Evolutionary conservation across 2,888 invertebrate species (phyloP).

Genomic region (Sinotaia quadrata): DNA sequence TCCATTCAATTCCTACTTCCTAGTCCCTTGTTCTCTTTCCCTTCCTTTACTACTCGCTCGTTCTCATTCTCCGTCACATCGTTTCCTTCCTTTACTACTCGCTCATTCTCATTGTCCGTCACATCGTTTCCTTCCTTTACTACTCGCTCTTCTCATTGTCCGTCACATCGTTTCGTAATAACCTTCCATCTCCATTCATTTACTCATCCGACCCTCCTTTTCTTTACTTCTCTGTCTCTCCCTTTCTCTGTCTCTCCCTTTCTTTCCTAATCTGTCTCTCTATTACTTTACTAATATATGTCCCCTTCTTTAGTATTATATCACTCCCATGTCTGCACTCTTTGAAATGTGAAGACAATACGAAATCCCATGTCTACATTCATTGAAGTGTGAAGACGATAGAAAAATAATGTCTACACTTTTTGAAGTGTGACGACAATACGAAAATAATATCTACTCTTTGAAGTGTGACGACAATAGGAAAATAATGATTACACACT

Average conservation of each 20-base stretch:
- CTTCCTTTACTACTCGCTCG: not conserved
- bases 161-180: not conserved
- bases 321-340: too few species aligned
- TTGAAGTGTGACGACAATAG: too few species aligned
- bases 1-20: not conserved
- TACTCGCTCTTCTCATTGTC: not conserved
- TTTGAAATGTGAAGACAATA: too few species aligned
- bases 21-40: not conserved
- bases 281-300: constrained; percentile 1
- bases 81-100: not conserved
- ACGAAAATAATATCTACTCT: too few species aligned
- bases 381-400: too few species aligned
- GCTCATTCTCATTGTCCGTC: not conserved
- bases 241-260: not conserved
- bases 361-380: too few species aligned
- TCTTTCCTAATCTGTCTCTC: not conserved
- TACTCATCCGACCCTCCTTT: too few species aligned
- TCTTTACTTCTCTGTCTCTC: not conserved
- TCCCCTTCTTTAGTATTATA: too few species aligned
- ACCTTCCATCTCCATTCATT: too few species aligned
- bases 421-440: too few species aligned
- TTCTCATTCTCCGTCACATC: not conserved
- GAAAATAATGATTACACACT: too few species aligned
- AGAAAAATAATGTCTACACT: too few species aligned
- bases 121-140: not conserved